Evolutionary conservation across 2,888 invertebrate genomes (phyloP), one percentile per base, ranked within the genome.

Genomic region (Chloroclysta siterata): DNA sequence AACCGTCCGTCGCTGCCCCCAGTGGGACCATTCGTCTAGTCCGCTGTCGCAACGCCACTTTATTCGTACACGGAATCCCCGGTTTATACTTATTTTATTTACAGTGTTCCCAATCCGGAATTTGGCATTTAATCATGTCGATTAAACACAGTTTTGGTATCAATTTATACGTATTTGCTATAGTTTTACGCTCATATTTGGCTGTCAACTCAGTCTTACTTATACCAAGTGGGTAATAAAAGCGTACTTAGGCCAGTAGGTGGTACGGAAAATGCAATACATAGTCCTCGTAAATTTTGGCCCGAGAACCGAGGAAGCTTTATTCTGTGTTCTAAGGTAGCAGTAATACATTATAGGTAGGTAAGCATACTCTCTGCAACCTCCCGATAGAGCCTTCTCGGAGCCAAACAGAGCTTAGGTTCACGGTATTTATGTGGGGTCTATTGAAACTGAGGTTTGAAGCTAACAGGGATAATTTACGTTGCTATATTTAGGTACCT

Each of bases 31-130:
- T 79, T 80, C 76, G 74, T 77, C 75, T 74, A 69, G 65, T 64
- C 71, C 73, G 74, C 74, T 77, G 82, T 84, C 82, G 78, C 81
- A 78, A 83, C 81, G 77, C 68, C 69, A 74, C 66, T 71, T 72
- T 74, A 73, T 70, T 70, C 71, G 64, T 65, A 66, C 72, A 66
- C 68, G 68, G 69, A 63, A 22, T 22, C 55, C 60, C 64, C 54
- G 22, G 28, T 52, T 61, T n/a, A 17, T 46, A 10, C 5, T 33
- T 44, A 22, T 44, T 69, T 64, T 75, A 75, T 79, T 76, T 77
- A 78, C 77, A 58, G 71, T 62, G 52, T 56, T 53, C 66, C 41
- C 41, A 36, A 15, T 29, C 15, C 60, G 44, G 57, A 52, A 59
- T 64, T 60, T 47, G 61, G 54, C 65, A 65, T 66, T 65, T 71